Base-by-base conservation (phyloP, 2,797 vertebrate species). In the Masticophis lateralis region DNA sequence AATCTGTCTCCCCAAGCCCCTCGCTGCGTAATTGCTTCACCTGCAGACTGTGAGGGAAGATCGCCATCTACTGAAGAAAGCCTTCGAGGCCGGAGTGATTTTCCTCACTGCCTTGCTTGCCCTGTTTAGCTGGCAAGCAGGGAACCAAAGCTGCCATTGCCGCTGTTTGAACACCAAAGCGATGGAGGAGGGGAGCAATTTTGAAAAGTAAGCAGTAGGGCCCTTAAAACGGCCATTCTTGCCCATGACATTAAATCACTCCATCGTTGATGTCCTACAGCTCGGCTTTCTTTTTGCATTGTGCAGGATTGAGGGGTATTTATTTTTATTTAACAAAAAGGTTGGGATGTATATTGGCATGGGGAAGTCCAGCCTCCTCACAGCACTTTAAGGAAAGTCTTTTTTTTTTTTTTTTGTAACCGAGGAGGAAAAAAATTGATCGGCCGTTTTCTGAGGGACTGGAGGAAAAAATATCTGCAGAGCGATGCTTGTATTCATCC, bases 11-110 rank as follows among this genome's bases (percentile, higher is more conserved):
- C 61, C 87, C 12, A 37, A 86, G 14, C 57, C 88, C 60, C 91
- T 94, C 10, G 14, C 55, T 7, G 63, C 69, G 57, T 32, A 86
- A 92, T 43, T 37, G 86, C 93, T 27, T 66, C 79, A 47, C 37
- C 57, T 56, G 47, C 92, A 60, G 93, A 92, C 66, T 88, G 66
- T 95, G 92, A 94, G 94, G 88, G 79, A 95, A 97, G 94, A 94
- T 87, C 94, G 95, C 96, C 96, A 97, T 94, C 96, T 97, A 89
- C 92, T 93, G 96, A 96, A 91, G 16, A 32, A 93, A 86, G 8
- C 47, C 18, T 66, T 28, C 47, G 94, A 87, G 57, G 88, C 22
- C 8, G 0, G 3, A 89, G 14, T 56, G 25, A 20, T 89, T 87
- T 63, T 0, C 0, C 37, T 87, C 79, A 88, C 90, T 53, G 37